These are phyloP conservation scores for Caracal caracal DNA, from an alignment of 2,113 vertebrate genomes.

Conservation along the genomic window DNA sequence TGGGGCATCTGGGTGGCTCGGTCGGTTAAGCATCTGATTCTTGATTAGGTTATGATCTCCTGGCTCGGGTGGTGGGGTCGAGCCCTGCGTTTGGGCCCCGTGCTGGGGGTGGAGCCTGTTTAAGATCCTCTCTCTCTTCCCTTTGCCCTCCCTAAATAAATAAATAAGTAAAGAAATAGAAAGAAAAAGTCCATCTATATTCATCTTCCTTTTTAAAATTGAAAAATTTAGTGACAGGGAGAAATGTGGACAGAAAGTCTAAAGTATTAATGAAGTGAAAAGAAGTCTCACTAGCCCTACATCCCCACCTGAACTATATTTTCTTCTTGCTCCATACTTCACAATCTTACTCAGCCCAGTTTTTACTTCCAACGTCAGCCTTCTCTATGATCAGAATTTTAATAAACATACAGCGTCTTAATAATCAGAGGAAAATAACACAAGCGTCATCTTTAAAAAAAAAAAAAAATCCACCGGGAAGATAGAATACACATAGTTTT, in stretches of 20 bases:
- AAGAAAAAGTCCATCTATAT: neutral
- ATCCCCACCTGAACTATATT: neutral
- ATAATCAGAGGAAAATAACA: constrained; percentile 8
- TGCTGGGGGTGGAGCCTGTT: too few species aligned
- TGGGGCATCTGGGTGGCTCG: too few species aligned
- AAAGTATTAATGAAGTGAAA: neutral
- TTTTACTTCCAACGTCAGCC: neutral
- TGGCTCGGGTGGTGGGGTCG: too few species aligned
- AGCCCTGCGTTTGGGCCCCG: too few species aligned
- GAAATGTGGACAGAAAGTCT: neutral
- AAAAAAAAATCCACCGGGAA: neutral
- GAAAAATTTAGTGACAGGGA: neutral
- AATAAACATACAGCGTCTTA: neutral
- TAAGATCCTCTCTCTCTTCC: too few species aligned
- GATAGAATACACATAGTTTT: neutral
- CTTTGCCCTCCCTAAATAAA: too few species aligned
- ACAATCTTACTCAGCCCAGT: neutral
- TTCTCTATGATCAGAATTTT: neutral
- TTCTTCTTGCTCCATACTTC: neutral
- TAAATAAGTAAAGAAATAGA: too few species aligned
- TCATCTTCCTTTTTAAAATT: constrained; percentile 33
- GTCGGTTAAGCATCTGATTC: too few species aligned
- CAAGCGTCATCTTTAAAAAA: neutral
- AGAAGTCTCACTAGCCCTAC: neutral
- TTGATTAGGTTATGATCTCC: too few species aligned